phyloP scores from a whole-genome alignment of 2,797 vertebrate genomes.

The Esox lucius region DNA sequence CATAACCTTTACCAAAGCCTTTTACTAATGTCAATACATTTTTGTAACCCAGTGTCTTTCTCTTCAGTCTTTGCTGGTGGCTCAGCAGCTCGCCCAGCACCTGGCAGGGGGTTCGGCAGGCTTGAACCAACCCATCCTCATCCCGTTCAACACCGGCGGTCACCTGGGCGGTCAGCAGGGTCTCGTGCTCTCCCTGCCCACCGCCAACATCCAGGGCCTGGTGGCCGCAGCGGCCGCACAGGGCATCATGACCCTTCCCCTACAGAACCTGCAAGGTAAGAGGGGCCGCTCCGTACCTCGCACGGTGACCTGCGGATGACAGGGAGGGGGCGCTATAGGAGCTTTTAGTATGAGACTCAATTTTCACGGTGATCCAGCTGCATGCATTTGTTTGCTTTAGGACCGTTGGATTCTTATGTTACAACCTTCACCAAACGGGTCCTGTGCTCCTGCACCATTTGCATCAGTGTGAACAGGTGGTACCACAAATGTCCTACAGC shows the following conservation, averaged over 20 bases:
- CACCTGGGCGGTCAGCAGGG: slow-evolving; percentile 96
- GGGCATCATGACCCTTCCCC: slow-evolving; percentile 97
- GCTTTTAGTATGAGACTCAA: not conserved
- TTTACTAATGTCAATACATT: slow-evolving; percentile 5
- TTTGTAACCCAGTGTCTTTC: slow-evolving; percentile 24
- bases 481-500: not conserved
- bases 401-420: not conserved
- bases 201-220: slow-evolving; percentile 96
- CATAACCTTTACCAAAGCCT: not conserved
- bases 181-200: slow-evolving; percentile 95
- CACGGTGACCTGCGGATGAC: not conserved
- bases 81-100: slow-evolving; percentile 96
- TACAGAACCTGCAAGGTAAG: slow-evolving; percentile 99
- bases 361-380: not conserved
- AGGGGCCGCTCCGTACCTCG: not conserved
- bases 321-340: not conserved
- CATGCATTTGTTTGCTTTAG: not conserved
- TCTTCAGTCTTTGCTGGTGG: slow-evolving; percentile 90
- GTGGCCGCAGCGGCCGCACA: slow-evolving; percentile 97
- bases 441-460: not conserved
- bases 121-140: slow-evolving; percentile 97
- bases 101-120: slow-evolving; percentile 86
- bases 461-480: not conserved
- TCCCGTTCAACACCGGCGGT: slow-evolving; percentile 96
- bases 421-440: not conserved